Percentiles rank a stretch among this genome's conserved stretches.
Conservation (phyloP, 2,797 vertebrate genomes). For the Macroramphosus scolopax region DNA sequence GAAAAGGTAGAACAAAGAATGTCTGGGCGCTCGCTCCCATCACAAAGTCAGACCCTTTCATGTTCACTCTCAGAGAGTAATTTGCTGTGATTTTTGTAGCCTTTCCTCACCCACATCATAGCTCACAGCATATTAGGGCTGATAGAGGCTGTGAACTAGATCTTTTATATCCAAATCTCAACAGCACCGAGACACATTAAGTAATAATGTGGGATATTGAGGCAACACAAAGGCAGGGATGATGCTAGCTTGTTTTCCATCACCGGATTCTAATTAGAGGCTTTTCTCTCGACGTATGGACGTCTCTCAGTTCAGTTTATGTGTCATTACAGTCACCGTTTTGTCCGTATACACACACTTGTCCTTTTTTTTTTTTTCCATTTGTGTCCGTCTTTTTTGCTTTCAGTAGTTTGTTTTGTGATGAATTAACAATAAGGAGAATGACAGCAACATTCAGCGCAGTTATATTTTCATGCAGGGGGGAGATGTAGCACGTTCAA, state of each 20-base stretch:
- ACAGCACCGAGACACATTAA: conserved; percentile 37
- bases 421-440: conserved; percentile 41
- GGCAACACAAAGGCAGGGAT: conserved; percentile 31
- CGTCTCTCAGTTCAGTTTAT: conserved; percentile 20
- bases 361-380: conserved; percentile 31
- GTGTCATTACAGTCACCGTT: conserved; percentile 23
- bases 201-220: conserved; percentile 31
- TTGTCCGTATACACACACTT: not conserved
- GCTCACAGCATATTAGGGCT: conserved; percentile 62
- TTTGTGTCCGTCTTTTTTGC: conserved; percentile 16
- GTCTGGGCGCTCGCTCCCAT: conserved; percentile 40
- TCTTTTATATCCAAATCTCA: conserved; percentile 51
- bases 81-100: conserved; percentile 65
- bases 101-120: conserved; percentile 64
- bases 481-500: conserved; percentile 63
- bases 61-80: conserved; percentile 63
- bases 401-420: conserved; percentile 34
- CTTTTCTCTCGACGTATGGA: conserved; percentile 6
- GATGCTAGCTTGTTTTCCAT: conserved; percentile 21
- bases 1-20: conserved; percentile 67
- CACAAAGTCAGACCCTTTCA: conserved; percentile 63
- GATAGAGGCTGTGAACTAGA: conserved; percentile 64
- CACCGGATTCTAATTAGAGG: conserved; percentile 26
- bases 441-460: conserved; percentile 22
- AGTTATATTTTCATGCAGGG: conserved; percentile 13